Base-by-base conservation (phyloP, 2,797 vertebrate genomes). In the Acanthiza pusilla region DNA sequence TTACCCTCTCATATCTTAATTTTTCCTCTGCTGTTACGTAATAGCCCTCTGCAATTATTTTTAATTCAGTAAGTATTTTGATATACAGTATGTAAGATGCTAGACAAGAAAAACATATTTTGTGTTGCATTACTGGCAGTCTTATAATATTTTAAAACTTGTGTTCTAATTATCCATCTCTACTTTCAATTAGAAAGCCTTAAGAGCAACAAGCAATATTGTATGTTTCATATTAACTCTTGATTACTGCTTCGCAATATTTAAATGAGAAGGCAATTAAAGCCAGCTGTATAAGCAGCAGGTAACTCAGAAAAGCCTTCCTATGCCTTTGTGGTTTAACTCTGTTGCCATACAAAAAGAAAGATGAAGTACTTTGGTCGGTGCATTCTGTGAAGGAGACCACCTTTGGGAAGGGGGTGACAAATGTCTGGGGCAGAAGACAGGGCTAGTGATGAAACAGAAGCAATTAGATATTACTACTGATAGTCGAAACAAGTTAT, bases 231-330 rank as follows among this genome's bases (percentile, higher is more conserved):
- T 85, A 91, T 74, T 77, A 87, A 85, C 22, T 65, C 50, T n/a
- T 72, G 81, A 94, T 87, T 83, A 84, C 51, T 82, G 71, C 83
- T 96, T 70, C 77, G 63, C 43, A 54, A 27, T 67, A 83, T 88
- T 97, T 95, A 93, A 94, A 96, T 0, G 8, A 91, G 73, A 94
- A 95, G 73, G 85, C 73, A 91, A 94, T 95, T 40, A 78, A 62
- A 95, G 67, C 51, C 95, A 95, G 92, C 71, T 82, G 30, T 53
- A 38, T 30, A 96, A 94, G 90, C 75, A 96, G 68, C 40, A 70
- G 18, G 26, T 83, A 85, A 82, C 86, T 81, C 67, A 55, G 85
- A 75, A 72, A 67, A 92, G 58, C 48, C 40, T 55, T 83, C 78
- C 68, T 58, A 17, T 13, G 25, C 17, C 55, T 82, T 92, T 85